These are phyloP conservation scores for Stenodera caucasica DNA, from an alignment of 2,888 invertebrate species.

Conservation along the genomic window DNA sequence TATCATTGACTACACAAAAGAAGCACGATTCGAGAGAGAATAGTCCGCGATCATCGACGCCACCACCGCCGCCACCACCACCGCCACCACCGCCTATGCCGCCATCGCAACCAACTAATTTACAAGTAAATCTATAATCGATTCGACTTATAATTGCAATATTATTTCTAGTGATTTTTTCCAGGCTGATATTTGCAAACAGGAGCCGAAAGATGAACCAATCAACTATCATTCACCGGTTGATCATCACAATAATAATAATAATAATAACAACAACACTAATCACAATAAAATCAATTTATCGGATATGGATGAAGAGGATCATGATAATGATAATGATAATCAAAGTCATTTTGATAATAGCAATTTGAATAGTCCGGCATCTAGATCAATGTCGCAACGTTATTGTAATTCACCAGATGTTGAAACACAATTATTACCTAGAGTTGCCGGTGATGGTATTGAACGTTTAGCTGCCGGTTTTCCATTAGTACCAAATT, in stretches of 20 bases:
- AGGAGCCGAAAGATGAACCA: conserved; percentile 51
- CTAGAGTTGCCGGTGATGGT: conserved; percentile 48
- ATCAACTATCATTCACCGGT: conserved; percentile 57
- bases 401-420: conserved; percentile 50
- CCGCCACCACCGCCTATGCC: conserved; percentile 43
- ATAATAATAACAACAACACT: conserved; percentile 49
- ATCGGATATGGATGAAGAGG: conserved; percentile 60
- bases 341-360: conserved; percentile 42
- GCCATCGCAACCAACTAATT: conserved; percentile 44
- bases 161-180: conserved; percentile 36
- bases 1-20: conserved; percentile 69
- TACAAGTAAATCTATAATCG: conserved; percentile 48
- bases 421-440: conserved; percentile 43
- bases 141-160: conserved; percentile 18
- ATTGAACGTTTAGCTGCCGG: conserved; percentile 56
- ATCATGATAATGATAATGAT: conserved; percentile 50
- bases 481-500: conserved; percentile 83
- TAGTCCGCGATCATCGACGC: conserved; percentile 56
- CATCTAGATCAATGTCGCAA: conserved; percentile 42
- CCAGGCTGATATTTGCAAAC: conserved; percentile 48
- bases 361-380: conserved; percentile 38
- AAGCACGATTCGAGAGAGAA: conserved; percentile 60
- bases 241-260: conserved; percentile 62
- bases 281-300: conserved; percentile 61
- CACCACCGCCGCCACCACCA: conserved; percentile 40